Evolutionary conservation across 2,113 vertebrate species (phyloP), one percentile per base, ranked within the genome.

Genomic region (Canis aureus): DNA sequence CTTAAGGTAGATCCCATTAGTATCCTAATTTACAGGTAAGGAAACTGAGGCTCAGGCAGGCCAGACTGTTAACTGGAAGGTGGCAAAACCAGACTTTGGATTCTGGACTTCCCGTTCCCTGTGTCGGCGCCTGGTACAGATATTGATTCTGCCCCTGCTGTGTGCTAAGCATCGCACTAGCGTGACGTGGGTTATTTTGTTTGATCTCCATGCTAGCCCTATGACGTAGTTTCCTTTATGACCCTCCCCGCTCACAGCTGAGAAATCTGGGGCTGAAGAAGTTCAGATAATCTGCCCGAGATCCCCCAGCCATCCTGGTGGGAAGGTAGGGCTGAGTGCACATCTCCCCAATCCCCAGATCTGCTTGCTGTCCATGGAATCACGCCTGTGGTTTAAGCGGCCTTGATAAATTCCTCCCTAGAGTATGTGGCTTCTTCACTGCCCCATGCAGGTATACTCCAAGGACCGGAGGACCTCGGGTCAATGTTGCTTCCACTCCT

Each of bases 51-150:
- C 79, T 69, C 9, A 29, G 16, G 25, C 23, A 85, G 15, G 51
- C 32, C 86, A 93, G 38, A 20, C n/a, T 89, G 20, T 57, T 80
- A 51, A 74, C 17, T 27, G 73, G 57, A 74, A 97, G 78, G 27
- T 84, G 43, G n/a, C 38, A n/a, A 43, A 74, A 20, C 43, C 9
- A 38, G 25, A 53, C 81, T 86, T 38, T 38, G 62, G 88, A 53
- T 25, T 43, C 35, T 60, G 51, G 59, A 11, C 25, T 11, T 49
- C 51, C 20, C n/a, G 1, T 38, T 53, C 25, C 64, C 38, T n/a
- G n/a, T 35, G 19, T 17, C 6, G n/a, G 67, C 43, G 49, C 13
- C 11, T n/a, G 13, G 32, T 22, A 15, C 17, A 32, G 32, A 69
- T 25, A 13, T 59, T 53, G 51, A 4, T 64, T 57, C 35, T 7